Conservation (phyloP, 2,113 vertebrate genomes). For the Helogale parvula region DNA sequence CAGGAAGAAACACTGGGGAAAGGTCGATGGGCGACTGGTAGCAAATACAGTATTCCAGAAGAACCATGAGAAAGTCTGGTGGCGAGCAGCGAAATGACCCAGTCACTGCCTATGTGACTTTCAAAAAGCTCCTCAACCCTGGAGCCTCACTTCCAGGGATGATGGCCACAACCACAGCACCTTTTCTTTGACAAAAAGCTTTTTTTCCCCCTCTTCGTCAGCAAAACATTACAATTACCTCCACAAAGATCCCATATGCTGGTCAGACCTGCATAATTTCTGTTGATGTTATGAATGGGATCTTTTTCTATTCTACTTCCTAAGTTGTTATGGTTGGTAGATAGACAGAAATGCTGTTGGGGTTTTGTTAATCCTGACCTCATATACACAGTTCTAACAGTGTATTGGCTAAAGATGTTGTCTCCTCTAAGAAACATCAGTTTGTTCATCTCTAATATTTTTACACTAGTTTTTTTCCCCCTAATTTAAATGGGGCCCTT, state of each 20-base stretch:
- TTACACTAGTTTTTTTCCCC: not conserved
- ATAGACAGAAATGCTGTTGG: not conserved
- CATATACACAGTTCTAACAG: not conserved
- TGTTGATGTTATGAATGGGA: not conserved
- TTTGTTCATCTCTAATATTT: not conserved
- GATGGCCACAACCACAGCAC: not conserved
- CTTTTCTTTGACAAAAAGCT: not conserved
- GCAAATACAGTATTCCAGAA: not conserved
- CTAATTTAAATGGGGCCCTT: not conserved
- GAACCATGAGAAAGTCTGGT: not conserved
- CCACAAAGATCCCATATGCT: not conserved
- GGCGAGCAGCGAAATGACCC: not conserved
- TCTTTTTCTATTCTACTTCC: not conserved
- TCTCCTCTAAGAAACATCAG: not conserved
- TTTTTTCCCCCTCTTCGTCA: not conserved
- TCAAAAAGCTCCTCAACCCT: not conserved
- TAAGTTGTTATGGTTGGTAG: not conserved
- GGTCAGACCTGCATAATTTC: not conserved
- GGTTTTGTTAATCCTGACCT: not conserved
- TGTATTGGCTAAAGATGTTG: not conserved
- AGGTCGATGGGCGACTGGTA: not conserved
- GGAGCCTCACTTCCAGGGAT: not conserved
- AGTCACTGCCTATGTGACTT: not conserved
- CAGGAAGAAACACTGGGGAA: not conserved
- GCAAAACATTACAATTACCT: not conserved